Conservation (phyloP, 1,140 invertebrate genomes). For the Luehdorfia chinensis region DNA sequence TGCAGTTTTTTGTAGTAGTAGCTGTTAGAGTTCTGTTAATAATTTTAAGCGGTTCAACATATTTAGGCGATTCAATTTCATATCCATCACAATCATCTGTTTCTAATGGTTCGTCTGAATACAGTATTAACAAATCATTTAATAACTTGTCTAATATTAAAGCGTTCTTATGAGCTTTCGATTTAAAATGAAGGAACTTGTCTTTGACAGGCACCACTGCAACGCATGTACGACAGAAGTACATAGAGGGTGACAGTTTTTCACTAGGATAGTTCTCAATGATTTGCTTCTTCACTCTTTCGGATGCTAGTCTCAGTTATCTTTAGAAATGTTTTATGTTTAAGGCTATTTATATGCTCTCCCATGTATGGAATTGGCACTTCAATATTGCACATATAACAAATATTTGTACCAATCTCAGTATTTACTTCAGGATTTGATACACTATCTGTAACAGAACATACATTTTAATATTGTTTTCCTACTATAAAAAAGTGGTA, state of each 20-base stretch:
- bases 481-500: background rate
- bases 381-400: slow-evolving; percentile 27
- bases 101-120: background rate
- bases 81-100: background rate
- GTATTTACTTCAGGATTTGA: slow-evolving; percentile 1
- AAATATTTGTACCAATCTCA: background rate
- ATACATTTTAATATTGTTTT: too few species aligned
- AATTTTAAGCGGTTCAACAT: too few species aligned
- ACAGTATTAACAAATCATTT: slow-evolving; percentile 17
- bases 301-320: slow-evolving; percentile 19
- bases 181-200: slow-evolving; percentile 15
- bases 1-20: too few species aligned
- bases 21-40: too few species aligned
- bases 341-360: slow-evolving; percentile 22
- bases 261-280: background rate
- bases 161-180: slow-evolving; percentile 18
- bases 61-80: too few species aligned
- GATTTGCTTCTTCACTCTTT: slow-evolving; percentile 20
- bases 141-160: slow-evolving; percentile 15
- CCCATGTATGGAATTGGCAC: slow-evolving; percentile 22
- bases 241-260: slow-evolving; percentile 1
- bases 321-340: slow-evolving; percentile 24
- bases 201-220: slow-evolving; percentile 6
- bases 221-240: slow-evolving; percentile 23
- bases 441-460: slow-evolving; percentile 22